Conservation (phyloP, 2,113 vertebrate genomes). For the Limnothrissa miodon region DNA sequence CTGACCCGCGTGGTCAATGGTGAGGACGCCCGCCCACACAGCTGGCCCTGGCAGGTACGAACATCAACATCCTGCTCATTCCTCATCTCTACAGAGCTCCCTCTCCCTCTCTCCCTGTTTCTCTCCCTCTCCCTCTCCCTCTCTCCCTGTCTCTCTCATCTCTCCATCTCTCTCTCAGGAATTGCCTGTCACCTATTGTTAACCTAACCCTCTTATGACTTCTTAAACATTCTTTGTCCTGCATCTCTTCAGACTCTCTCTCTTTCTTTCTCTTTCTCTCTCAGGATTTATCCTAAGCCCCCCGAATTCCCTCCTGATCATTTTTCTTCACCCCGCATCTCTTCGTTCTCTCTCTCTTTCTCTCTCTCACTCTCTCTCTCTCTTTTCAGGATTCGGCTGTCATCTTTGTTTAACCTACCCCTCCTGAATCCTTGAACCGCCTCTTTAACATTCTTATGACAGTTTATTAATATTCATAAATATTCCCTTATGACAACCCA, state of each 20-base stretch:
- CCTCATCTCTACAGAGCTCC: constrained; percentile 46
- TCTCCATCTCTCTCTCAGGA: not conserved
- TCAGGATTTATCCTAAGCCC: too few relatives aligned
- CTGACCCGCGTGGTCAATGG: constrained; percentile 83
- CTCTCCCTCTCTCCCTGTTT: not conserved
- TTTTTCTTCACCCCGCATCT: constrained; percentile 40
- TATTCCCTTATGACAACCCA: not conserved
- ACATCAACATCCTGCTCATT: constrained; percentile 42
- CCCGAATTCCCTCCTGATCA: not conserved
- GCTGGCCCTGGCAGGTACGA: constrained; percentile 94
- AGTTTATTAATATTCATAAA: not conserved
- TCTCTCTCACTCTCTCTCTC: too few relatives aligned
- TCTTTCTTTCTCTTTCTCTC: too few relatives aligned
- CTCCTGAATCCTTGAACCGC: too few relatives aligned
- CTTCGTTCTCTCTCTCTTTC: not conserved
- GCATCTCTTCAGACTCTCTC: too few relatives aligned
- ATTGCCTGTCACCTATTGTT: not conserved
- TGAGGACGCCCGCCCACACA: constrained; percentile 76
- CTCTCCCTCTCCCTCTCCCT: too few relatives aligned
- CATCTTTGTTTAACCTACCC: not conserved
- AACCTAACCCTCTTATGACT: too few relatives aligned
- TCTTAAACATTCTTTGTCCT: too few relatives aligned
- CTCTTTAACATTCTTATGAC: not conserved
- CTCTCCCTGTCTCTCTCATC: too few relatives aligned
- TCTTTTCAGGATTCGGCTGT: not conserved